A percentile compares a stretch with the other conserved stretches of the same genome.
phyloP scores from a whole-genome alignment of 2,888 invertebrate species.

The Calameuta filiformis region DNA sequence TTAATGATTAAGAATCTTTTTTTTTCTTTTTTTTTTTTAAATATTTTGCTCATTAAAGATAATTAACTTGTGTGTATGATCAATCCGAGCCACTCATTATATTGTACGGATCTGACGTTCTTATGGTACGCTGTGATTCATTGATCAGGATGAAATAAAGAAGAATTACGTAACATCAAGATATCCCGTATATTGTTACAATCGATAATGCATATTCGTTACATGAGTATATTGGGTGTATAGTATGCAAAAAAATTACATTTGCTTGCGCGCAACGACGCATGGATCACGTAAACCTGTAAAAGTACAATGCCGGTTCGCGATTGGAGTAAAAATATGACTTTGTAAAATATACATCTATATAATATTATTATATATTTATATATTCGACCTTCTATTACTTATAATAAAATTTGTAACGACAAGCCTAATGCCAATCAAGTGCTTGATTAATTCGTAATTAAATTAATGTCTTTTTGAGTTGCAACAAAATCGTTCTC shows the following conservation, averaged over 20 bases:
- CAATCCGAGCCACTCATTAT: not conserved
- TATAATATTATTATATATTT: not conserved
- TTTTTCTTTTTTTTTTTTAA: not conserved
- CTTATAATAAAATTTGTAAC: not conserved
- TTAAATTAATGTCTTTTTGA: not conserved
- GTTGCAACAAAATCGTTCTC: not conserved
- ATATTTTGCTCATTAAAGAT: not conserved
- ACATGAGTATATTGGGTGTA: slow-evolving; percentile 3
- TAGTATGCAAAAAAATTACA: not conserved
- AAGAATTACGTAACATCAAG: slow-evolving; percentile 19
- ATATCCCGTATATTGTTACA: slow-evolving; percentile 33
- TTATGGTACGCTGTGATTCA: not conserved
- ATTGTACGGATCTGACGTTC: not conserved
- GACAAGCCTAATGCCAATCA: not conserved
- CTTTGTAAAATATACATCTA: not conserved
- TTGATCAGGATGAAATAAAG: slow-evolving; percentile 2
- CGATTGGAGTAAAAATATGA: not conserved
- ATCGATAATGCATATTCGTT: slow-evolving; percentile 31
- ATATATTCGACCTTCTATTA: not conserved
- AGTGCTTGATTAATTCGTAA: not conserved
- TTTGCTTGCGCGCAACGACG: not conserved
- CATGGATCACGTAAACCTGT: not conserved
- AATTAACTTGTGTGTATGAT: not conserved
- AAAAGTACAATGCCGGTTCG: not conserved
- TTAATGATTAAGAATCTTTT: not conserved